These are phyloP conservation scores for Notoglanidium macrostoma DNA, from an alignment of 2,797 vertebrate genomes.

Conservation along the genomic window DNA sequence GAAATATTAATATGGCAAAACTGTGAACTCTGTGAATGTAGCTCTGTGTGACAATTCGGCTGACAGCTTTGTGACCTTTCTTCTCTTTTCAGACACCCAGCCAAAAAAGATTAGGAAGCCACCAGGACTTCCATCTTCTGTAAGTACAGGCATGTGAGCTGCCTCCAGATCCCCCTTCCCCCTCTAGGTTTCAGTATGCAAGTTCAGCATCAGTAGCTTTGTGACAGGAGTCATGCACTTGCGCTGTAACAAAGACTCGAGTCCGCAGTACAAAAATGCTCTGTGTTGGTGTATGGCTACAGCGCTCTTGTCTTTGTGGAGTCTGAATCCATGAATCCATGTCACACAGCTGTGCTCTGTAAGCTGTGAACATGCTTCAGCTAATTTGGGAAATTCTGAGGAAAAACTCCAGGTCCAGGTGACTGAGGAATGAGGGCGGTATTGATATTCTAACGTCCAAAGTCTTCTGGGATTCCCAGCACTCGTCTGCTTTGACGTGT, in stretches of 20 bases:
- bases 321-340: not conserved
- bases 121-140: conserved; percentile 95
- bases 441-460: conserved; percentile 12
- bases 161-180: not conserved
- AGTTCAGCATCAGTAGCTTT: conserved; percentile 65
- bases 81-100: conserved; percentile 79
- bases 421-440: not conserved
- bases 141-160: conserved; percentile 70
- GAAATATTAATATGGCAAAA: not conserved
- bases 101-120: conserved; percentile 99
- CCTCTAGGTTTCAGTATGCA: conserved; percentile 25
- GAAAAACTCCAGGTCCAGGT: not conserved
- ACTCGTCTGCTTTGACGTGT: conserved; percentile 14
- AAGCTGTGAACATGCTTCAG: conserved; percentile 13
- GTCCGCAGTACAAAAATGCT: not conserved
- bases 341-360: conserved; percentile 23
- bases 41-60: not conserved
- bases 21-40: not conserved
- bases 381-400: conserved; percentile 23
- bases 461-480: not conserved
- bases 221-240: conserved; percentile 64
- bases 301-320: not conserved
- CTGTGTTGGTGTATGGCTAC: not conserved
- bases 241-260: not conserved
- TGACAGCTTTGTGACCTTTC: conserved; percentile 14